Percentiles rank a stretch among this genome's conserved stretches.
Evolutionary conservation across 2,113 vertebrate genomes (phyloP).

Genomic region (Gulo gulo): DNA sequence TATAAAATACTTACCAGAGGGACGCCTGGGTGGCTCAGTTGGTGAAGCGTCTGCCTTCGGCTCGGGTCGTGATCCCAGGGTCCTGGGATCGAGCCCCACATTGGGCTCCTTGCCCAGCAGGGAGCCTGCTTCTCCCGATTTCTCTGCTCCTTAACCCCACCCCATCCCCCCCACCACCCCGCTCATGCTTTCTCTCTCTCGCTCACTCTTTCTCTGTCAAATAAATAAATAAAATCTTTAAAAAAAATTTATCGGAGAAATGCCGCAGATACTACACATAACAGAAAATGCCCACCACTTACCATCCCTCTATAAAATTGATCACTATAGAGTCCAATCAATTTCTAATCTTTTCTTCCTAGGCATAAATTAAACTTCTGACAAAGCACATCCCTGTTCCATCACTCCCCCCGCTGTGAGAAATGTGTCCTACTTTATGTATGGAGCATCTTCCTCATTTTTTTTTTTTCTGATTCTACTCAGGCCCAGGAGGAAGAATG

Average conservation of each 20-base stretch:
- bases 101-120: too few relatives aligned
- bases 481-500: neutral
- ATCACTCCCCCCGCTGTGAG: neutral
- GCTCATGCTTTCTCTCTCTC: too few relatives aligned
- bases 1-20: neutral
- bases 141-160: too few relatives aligned
- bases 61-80: too few relatives aligned
- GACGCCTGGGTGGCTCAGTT: too few relatives aligned
- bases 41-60: too few relatives aligned
- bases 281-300: neutral
- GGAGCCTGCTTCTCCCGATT: too few relatives aligned
- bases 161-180: fast-evolving
- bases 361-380: neutral
- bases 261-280: neutral
- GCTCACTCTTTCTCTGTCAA: too few relatives aligned
- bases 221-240: neutral
- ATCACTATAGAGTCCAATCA: neutral
- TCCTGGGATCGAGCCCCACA: too few relatives aligned
- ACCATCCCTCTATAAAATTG: neutral
- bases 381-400: neutral
- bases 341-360: neutral
- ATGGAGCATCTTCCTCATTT: neutral
- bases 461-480: neutral
- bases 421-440: neutral
- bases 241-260: neutral